These are phyloP conservation scores for Ectemnius cavifrons DNA, from an alignment of 2,888 invertebrate species.

Conservation along the genomic window DNA sequence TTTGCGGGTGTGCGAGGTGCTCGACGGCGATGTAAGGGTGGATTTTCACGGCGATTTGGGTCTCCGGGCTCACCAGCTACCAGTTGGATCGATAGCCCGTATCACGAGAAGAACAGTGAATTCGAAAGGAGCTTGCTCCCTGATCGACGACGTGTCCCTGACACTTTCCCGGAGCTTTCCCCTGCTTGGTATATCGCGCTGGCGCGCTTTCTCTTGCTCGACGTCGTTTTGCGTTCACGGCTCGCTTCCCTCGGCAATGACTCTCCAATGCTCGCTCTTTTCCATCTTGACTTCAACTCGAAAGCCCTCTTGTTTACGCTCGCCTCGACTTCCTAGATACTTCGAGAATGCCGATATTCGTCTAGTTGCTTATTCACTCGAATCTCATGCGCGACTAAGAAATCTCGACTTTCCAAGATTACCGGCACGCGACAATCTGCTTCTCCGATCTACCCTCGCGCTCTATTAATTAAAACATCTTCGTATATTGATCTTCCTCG, in stretches of 20 bases:
- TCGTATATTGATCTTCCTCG: slow-evolving; percentile 29
- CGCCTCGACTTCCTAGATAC: no score
- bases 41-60: slow-evolving; percentile 57
- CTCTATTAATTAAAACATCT: slow-evolving; percentile 24
- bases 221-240: not conserved
- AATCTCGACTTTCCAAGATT: no score
- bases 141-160: slow-evolving; percentile 38
- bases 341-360: no score
- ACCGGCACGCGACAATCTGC: not conserved
- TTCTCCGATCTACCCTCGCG: not conserved
- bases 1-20: slow-evolving; percentile 11
- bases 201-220: slow-evolving; percentile 17
- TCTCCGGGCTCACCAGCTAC: slow-evolving; percentile 36
- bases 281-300: not conserved
- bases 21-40: slow-evolving; percentile 30
- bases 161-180: slow-evolving; percentile 35
- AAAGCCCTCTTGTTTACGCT: not conserved
- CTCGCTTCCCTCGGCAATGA: not conserved
- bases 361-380: no score
- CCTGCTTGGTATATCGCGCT: slow-evolving; percentile 22
- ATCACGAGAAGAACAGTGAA: slow-evolving; percentile 43
- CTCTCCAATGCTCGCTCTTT: slow-evolving; percentile 2
- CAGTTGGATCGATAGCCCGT: slow-evolving; percentile 49
- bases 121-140: slow-evolving; percentile 41
- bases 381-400: no score